Conservation (phyloP, 2,888 invertebrate species). For the Lottia gigantea region DNA sequence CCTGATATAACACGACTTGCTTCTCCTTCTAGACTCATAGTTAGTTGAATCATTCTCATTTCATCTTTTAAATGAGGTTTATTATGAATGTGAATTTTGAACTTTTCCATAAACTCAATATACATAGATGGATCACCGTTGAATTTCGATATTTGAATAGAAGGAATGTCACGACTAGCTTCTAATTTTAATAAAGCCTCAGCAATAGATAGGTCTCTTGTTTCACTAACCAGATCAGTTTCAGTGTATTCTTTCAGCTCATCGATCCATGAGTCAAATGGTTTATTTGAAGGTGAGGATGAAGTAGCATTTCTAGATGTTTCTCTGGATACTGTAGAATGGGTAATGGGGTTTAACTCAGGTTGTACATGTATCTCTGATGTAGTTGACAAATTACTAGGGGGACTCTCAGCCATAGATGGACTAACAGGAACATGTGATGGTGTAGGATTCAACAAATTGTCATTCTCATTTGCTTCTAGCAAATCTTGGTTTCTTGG, state of each 20-base stretch:
- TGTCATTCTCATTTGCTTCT: too few species aligned
- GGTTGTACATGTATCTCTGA: too few species aligned
- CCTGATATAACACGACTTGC: conserved; percentile 17
- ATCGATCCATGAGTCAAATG: background rate
- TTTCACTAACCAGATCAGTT: background rate
- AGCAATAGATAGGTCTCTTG: background rate
- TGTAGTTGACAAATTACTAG: background rate
- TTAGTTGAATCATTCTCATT: conserved; percentile 19
- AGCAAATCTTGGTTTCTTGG: too few species aligned
- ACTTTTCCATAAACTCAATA: conserved; percentile 22
- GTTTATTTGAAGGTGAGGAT: background rate
- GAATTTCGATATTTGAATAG: conserved; percentile 5
- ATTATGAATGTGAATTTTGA: conserved; percentile 23
- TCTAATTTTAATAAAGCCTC: conserved; percentile 17
- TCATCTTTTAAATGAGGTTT: conserved; percentile 19
- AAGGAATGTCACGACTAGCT: conserved; percentile 14
- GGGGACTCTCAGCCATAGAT: background rate
- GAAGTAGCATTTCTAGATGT: background rate
- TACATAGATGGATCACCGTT: conserved; percentile 12
- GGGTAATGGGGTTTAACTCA: background rate
- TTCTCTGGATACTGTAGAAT: background rate
- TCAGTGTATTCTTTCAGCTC: conserved; percentile 12
- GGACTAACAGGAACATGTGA: background rate
- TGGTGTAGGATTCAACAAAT: background rate
- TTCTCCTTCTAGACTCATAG: conserved; percentile 17